phyloP scores from a whole-genome alignment of 1,140 invertebrate genomes.

The Thalassaphorura encarpata region DNA sequence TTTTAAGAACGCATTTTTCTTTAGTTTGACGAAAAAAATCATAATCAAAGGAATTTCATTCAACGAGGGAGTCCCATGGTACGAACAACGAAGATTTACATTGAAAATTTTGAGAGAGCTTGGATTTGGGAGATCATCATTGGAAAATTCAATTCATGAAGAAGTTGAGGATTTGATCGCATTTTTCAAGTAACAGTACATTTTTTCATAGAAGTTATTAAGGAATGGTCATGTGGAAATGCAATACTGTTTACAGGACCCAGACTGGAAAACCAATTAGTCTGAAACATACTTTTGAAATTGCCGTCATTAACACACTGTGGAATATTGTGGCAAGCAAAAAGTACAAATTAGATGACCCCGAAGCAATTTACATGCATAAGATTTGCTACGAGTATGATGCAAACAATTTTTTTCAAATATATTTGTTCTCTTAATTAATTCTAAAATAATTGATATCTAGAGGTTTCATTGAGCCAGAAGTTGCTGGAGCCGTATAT shows the following conservation, averaged over 20 bases:
- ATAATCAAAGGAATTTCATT: conserved; percentile 21
- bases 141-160: conserved; percentile 12
- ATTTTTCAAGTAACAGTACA: neutral
- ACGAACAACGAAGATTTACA: conserved; percentile 19
- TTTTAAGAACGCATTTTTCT: too few species aligned
- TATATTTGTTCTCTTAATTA: neutral
- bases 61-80: conserved; percentile 17
- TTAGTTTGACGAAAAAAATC: too few species aligned
- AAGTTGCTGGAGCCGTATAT: neutral
- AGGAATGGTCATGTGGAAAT: too few species aligned
- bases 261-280: neutral
- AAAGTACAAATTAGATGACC: conserved; percentile 1
- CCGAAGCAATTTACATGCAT: conserved; percentile 9
- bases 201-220: too few species aligned
- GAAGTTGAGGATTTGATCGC: conserved; percentile 6
- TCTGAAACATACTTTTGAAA: conserved; percentile 3
- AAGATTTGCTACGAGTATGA: conserved; percentile 10
- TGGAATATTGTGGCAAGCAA: conserved; percentile 7
- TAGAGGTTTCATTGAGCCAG: conserved; percentile 8
- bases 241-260: neutral
- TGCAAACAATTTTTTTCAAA: neutral
- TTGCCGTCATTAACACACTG: conserved; percentile 8
- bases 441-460: neutral
- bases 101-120: conserved; percentile 13
- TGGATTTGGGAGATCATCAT: conserved; percentile 14